phyloP scores from a whole-genome alignment of 2,888 invertebrate genomes.

The Lasioglossum oenotherae region DNA sequence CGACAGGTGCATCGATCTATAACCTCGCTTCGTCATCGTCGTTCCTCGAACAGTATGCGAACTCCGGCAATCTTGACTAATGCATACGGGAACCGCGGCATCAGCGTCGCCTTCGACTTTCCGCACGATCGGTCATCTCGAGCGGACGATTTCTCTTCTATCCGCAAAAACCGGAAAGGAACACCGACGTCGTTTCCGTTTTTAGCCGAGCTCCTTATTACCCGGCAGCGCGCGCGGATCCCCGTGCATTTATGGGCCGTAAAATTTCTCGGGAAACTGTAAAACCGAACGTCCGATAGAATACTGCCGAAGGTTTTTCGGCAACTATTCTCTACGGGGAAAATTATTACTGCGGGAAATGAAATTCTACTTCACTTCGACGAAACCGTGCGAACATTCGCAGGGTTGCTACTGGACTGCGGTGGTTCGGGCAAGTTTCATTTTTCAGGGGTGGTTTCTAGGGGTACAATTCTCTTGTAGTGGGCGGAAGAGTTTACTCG shows the following conservation, averaged over 20 bases:
- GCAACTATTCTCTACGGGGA: background rate
- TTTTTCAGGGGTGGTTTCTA: background rate
- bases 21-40: slow-evolving; percentile 7
- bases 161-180: background rate
- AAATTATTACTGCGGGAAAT: background rate
- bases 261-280: background rate
- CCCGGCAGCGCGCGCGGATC: background rate
- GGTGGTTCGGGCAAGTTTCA: background rate
- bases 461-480: background rate
- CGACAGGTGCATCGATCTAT: slow-evolving; percentile 19
- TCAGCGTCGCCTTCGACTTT: background rate
- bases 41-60: background rate
- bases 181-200: background rate
- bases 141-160: background rate
- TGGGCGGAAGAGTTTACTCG: background rate
- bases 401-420: background rate
- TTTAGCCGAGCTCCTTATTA: background rate
- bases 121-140: slow-evolving; percentile 10
- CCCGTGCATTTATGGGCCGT: background rate
- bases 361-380: background rate
- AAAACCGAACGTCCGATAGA: background rate
- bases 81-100: slow-evolving; percentile 8
- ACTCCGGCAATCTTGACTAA: background rate
- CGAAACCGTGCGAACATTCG: background rate
- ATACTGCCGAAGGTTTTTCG: background rate